Evolutionary conservation across 1,140 invertebrate species (phyloP), one percentile per base, ranked within the genome.

Genomic region (Zaprionus capensis): DNA sequence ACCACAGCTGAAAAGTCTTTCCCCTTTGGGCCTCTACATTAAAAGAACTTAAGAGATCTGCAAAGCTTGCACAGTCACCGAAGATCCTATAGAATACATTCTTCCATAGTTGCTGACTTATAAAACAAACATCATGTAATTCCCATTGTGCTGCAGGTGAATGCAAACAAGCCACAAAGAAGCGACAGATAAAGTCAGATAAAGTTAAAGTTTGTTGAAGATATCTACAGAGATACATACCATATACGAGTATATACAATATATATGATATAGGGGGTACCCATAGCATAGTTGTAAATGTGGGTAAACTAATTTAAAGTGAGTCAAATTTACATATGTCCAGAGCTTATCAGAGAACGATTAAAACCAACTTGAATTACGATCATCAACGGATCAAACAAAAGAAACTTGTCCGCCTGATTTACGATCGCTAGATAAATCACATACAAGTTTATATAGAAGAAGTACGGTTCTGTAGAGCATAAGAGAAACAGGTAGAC

Each of bases 281-380:
- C 56, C 38, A 38, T 58, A 24, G 56, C n/a, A n/a, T n/a, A 5
- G 14, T 15, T 51, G 46, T 51, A 51, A 51, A 51, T 24, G 46
- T 22, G 46, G 2, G 46, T 24, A 51, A 51, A 51, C 46, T 51
- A 20, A 51, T 51, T 51, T 51, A 51, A 51, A 51, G 46, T 24
- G 46, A 51, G 46, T 51, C 46, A 51, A 51, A 51, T 51, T 51
- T 51, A 51, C 46, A 51, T 51, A 51, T 51, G 11, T 46, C 41
- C 41, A 46, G 15, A 14, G 2, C 41, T 51, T 51, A 51, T 51
- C 46, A 5, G 46, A 5, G 46, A 22, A 51, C 46, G 11, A 51
- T 51, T 11, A 51, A 51, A 22, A 22, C 17, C n/a, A 11, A 2
- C 9, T 20, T 49, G 46, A 49, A 49, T 49, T 49, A 49, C 46